Base-by-base conservation (phyloP, 2,113 vertebrate species). In the Nycticryphes semicollaris region DNA sequence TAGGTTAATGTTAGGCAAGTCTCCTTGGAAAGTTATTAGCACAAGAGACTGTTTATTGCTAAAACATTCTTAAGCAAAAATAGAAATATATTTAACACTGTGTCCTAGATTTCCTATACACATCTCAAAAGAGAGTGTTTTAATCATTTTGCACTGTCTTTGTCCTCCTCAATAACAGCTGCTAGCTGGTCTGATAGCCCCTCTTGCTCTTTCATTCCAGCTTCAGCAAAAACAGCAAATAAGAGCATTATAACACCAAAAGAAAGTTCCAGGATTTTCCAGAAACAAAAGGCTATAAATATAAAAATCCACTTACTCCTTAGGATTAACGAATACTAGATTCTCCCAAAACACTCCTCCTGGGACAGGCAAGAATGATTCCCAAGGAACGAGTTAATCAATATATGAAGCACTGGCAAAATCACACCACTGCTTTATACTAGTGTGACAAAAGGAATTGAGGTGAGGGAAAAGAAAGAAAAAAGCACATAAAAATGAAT, bases 1-100 rank as follows among this genome's bases (percentile, higher is more conserved):
- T 94, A 60, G 79, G 92, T 88, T 87, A 98, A 95, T 89, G 92
- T 94, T 93, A 95, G 95, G 59, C 87, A 94, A 92, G 77, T 94
- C 85, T 97, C 93, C 97, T 94, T 97, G 96, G 94, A 96, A 97
- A 98, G 95, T 93, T 95, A 88, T 85, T 91, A 97, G 70, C 87
- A 94, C 53, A 88, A 93, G 95, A 86, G 78, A 84, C 63, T 95
- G 93, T 97, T 97, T 97, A 97, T 94, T 96, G 51, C 79, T 94
- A 82, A 95, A 90, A 89, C 56, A 88, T 94, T 96, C 96, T 96
- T 95, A 95, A 95, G 93, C 87, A 93, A 97, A 97, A 98, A 95
- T 93, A 97, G 96, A 97, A 96, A 79, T 74, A 80, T 12, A 83
- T 95, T 96, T 97, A 94, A 89, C n/a, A 83, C 31, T 21, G n/a